Evolutionary conservation across 2,113 vertebrate species (phyloP).

Genomic region (Tachysurus fulvidraco): DNA sequence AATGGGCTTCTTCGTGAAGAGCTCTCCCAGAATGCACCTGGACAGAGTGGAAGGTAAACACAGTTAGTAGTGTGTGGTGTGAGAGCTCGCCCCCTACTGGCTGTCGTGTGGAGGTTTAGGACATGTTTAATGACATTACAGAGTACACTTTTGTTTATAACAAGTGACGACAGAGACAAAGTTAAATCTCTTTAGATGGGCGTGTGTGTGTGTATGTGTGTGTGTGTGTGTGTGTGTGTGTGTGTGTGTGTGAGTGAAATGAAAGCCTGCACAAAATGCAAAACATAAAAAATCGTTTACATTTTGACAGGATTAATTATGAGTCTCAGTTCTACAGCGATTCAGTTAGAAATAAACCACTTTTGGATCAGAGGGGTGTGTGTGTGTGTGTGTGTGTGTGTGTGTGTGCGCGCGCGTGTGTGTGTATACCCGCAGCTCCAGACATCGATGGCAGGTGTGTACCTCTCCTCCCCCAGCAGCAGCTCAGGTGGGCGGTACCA

Average conservation of each 20-base stretch:
- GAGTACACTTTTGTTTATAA: no score
- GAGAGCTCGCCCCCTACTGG: neutral
- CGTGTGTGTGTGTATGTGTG: no score
- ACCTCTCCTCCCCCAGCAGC: constrained; percentile 93
- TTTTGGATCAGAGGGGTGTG: neutral
- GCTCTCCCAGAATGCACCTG: constrained; percentile 96
- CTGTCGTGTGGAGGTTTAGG: neutral
- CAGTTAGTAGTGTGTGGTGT: neutral
- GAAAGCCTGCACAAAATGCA: constrained; percentile 3
- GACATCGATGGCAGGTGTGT: constrained; percentile 97
- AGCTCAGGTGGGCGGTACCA: constrained; percentile 98
- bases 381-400: neutral
- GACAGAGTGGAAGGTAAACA: neutral
- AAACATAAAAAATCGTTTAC: no score
- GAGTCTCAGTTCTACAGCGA: neutral
- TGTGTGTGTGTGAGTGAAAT: neutral
- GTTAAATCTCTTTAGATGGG: neutral
- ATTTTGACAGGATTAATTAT: neutral
- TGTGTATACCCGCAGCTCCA: constrained; percentile 96
- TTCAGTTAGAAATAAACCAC: neutral
- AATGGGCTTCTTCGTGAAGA: constrained; percentile 98
- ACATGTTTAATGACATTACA: no score
- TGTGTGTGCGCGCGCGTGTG: neutral
- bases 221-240: neutral
- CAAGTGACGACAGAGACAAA: no score